Conservation (phyloP, 2,113 vertebrate genomes). For the Machaerirhynchus nigripectus region DNA sequence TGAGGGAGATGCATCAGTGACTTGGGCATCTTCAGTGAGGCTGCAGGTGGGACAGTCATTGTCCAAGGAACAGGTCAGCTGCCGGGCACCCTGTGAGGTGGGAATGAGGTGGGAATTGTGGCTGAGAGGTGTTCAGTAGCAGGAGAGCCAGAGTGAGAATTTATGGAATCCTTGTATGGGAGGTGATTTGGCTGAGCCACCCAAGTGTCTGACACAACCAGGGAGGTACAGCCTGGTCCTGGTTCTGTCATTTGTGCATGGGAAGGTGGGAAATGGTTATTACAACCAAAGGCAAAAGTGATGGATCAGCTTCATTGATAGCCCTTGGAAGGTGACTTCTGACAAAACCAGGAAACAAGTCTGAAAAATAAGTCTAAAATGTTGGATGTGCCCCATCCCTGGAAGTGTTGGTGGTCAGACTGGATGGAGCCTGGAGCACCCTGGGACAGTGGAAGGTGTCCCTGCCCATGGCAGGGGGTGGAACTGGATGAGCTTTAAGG, state of each 20-base stretch:
- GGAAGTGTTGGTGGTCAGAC: not conserved
- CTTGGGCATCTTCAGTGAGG: not conserved
- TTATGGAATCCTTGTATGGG: not conserved
- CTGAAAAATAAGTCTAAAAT: not conserved
- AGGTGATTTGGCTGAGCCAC: not conserved
- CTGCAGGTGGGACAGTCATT: not conserved
- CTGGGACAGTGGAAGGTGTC: not conserved
- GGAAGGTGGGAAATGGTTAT: not conserved
- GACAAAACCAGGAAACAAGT: not conserved
- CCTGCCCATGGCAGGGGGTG: not conserved
- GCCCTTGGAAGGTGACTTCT: not conserved
- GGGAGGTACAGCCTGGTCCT: not conserved
- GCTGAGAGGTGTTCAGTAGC: not conserved
- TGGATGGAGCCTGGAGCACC: not conserved
- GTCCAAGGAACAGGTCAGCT: not conserved
- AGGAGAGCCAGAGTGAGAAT: not conserved
- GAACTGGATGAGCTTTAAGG: not conserved
- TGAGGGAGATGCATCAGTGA: not conserved
- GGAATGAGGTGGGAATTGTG: not conserved
- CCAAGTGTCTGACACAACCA: not conserved
- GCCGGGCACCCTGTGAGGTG: not conserved
- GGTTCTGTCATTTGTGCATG: accelerated
- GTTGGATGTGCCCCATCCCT: not conserved
- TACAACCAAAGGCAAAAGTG: too few species aligned
- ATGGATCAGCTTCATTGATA: not conserved